A percentile compares a stretch with the other conserved stretches of the same genome.
These are phyloP conservation scores for Nannobrachium achirus DNA, from an alignment of 2,113 vertebrate species.

Conservation along the genomic window DNA sequence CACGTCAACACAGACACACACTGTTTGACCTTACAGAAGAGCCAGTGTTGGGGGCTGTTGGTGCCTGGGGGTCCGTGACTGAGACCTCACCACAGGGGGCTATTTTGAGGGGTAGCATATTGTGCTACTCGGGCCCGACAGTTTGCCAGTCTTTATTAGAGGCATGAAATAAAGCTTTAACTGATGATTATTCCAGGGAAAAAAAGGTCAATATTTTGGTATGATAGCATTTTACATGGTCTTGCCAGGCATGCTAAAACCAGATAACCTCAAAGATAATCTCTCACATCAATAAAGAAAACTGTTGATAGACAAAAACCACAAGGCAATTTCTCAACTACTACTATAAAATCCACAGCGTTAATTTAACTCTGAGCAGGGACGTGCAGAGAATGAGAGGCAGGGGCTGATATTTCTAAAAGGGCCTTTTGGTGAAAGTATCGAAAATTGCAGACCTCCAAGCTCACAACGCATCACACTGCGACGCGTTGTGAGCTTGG, in stretches of 20 bases:
- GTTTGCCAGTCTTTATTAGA: not conserved
- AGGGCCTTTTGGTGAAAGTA: too few species aligned
- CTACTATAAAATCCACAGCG: too few species aligned
- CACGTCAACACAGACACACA: constrained; percentile 46
- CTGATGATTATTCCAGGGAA: not conserved
- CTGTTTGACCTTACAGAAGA: constrained; percentile 49
- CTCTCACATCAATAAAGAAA: not conserved
- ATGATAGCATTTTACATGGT: constrained; percentile 9
- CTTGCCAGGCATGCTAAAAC: not conserved
- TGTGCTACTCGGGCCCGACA: not conserved
- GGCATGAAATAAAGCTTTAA: constrained; percentile 6
- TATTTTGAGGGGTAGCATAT: constrained; percentile 9
- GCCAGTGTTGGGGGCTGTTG: constrained; percentile 2
- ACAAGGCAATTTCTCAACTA: too few species aligned
- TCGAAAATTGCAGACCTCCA: too few species aligned
- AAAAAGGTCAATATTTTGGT: not conserved
- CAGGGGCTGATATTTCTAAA: too few species aligned
- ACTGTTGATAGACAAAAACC: too few species aligned
- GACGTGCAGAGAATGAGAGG: too few species aligned
- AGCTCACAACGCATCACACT: too few species aligned
- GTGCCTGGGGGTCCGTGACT: constrained; percentile 33
- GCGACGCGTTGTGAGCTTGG: too few species aligned
- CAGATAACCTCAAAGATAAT: not conserved
- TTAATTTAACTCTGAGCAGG: too few species aligned
- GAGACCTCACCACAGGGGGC: constrained; percentile 34